A percentile compares a stretch with the other conserved stretches of the same genome.
phyloP scores from a whole-genome alignment of 1,140 invertebrate species.

The Nixonia krombeini region DNA sequence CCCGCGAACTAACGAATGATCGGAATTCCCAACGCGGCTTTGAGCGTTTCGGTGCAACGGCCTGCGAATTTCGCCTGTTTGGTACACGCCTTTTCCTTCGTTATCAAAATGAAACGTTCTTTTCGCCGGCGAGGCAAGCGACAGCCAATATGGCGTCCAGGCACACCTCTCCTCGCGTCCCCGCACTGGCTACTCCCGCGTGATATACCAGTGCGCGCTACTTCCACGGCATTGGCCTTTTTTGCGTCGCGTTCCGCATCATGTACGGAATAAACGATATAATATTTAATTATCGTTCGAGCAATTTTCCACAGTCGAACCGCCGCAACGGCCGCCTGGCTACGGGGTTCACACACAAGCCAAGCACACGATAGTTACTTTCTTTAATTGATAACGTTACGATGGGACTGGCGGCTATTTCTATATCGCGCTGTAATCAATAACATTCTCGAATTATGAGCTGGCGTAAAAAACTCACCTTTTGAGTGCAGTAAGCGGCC shows the following conservation, averaged over 20 bases:
- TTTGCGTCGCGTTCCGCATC: background rate
- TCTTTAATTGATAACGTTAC: background rate
- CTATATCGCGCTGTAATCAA: background rate
- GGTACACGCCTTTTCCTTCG: constrained; percentile 2
- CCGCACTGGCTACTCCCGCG: constrained; percentile 19
- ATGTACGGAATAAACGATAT: background rate
- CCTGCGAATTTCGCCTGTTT: background rate
- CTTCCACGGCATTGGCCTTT: too few species aligned
- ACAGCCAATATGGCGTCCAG: constrained; percentile 59
- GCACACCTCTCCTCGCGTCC: constrained; percentile 39
- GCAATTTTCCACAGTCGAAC: background rate
- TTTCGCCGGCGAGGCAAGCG: constrained; percentile 51
- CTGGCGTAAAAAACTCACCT: constrained; percentile 56
- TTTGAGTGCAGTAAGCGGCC: constrained; percentile 65
- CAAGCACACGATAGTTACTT: constrained; percentile 20
- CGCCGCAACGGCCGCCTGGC: constrained; percentile 28
- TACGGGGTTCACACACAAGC: constrained; percentile 59
- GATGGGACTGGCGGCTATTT: background rate
- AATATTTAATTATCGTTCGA: background rate
- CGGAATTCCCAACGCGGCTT: background rate
- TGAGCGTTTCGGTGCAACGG: background rate
- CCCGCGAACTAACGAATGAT: background rate
- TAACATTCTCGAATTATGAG: background rate
- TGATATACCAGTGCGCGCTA: constrained; percentile 36
- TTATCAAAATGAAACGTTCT: constrained; percentile 20